A percentile compares a stretch with the other conserved stretches of the same genome.
Conservation (phyloP, 2,888 invertebrate species). For the Brenthis hecate region DNA sequence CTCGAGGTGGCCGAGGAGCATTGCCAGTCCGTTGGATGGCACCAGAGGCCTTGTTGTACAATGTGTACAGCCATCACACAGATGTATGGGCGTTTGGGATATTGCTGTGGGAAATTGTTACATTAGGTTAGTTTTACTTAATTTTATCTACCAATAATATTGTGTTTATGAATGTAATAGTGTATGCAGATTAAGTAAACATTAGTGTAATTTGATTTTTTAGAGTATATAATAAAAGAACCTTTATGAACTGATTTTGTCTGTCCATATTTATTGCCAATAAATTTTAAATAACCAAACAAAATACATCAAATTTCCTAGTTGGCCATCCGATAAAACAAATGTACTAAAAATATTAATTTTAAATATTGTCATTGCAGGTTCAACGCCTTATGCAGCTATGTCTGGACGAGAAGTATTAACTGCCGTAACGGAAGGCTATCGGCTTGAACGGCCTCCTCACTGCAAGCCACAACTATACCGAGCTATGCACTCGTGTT, state of each 20-base stretch:
- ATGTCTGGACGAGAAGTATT: conserved; percentile 93
- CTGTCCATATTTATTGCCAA: too few relatives aligned
- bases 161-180: too few relatives aligned
- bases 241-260: too few relatives aligned
- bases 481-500: conserved; percentile 79
- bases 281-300: too few relatives aligned
- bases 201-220: neutral
- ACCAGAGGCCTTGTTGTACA: conserved; percentile 90
- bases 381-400: conserved; percentile 92
- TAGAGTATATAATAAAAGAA: too few relatives aligned
- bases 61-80: conserved; percentile 90
- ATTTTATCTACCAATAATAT: too few relatives aligned
- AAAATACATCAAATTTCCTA: too few relatives aligned
- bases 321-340: too few relatives aligned
- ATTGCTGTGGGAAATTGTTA: conserved; percentile 93
- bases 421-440: conserved; percentile 89
- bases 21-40: conserved; percentile 93
- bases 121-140: conserved; percentile 82
- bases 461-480: conserved; percentile 86
- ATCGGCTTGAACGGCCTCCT: conserved; percentile 89
- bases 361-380: conserved; percentile 65
- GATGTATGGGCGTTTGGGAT: conserved; percentile 95
- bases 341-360: neutral
- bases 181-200: too few relatives aligned
- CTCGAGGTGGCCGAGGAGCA: conserved; percentile 78